Evolutionary conservation across 2,113 vertebrate species (phyloP).

Genomic region (Marcusenius ussheri): DNA sequence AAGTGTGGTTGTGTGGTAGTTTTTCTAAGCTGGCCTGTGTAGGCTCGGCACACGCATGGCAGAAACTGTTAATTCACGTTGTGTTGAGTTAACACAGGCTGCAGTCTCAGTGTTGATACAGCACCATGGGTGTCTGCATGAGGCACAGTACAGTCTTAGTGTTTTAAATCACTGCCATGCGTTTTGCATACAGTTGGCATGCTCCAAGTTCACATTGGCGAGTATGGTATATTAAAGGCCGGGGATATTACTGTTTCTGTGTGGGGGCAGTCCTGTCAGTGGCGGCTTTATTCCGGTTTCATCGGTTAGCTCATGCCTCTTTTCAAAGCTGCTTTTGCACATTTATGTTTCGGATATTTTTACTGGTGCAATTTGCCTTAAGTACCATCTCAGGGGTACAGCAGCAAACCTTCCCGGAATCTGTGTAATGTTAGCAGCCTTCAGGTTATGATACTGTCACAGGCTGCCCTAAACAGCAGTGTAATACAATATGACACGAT

Average conservation of each 20-base stretch:
- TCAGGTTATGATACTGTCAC: neutral
- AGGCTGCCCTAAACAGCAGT: neutral
- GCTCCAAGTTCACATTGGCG: neutral
- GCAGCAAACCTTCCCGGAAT: neutral
- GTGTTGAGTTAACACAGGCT: neutral
- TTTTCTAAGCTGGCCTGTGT: neutral
- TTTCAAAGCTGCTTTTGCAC: neutral
- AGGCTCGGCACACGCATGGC: neutral
- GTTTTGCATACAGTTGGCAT: neutral
- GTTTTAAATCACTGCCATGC: neutral
- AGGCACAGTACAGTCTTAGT: neutral
- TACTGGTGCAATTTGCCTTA: conserved; percentile 1
- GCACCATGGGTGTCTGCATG: neutral
- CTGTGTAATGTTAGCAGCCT: neutral
- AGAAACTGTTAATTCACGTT: neutral
- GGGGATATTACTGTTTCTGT: neutral
- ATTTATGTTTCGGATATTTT: neutral
- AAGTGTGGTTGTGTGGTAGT: neutral
- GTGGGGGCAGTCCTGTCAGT: neutral
- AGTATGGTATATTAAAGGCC: neutral
- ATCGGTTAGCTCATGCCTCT: neutral
- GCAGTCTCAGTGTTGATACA: neutral
- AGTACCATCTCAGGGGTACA: neutral
- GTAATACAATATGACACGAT: neutral
- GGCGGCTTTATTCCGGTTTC: neutral